Evolutionary conservation across 1,140 invertebrate genomes (phyloP).

Genomic region (Berghia stephanieae): DNA sequence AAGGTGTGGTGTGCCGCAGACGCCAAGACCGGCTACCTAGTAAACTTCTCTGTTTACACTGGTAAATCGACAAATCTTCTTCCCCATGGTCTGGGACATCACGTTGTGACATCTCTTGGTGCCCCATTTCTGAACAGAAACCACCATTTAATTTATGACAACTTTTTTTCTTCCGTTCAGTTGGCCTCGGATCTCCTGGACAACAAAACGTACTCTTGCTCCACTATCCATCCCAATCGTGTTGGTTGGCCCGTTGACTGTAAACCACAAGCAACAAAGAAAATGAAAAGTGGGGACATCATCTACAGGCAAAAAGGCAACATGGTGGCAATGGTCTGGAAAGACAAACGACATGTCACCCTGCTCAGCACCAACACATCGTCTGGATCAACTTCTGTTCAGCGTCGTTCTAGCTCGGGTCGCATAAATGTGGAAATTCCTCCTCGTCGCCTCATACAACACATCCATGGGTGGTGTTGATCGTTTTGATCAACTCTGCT

Average conservation of each 20-base stretch:
- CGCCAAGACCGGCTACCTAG: neutral
- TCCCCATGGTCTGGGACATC: neutral
- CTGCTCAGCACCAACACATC: neutral
- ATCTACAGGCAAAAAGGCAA: neutral
- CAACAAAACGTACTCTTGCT: neutral
- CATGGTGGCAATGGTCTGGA: neutral
- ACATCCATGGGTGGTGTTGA: constrained; percentile 24
- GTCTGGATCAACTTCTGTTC: neutral
- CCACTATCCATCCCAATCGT: neutral
- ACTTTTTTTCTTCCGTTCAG: neutral
- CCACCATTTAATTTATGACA: neutral
- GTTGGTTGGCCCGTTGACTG: neutral
- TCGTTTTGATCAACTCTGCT: constrained; percentile 1
- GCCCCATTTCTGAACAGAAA: neutral
- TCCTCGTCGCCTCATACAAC: constrained; percentile 13
- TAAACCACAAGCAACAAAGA: neutral
- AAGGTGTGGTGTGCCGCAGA: constrained; percentile 22
- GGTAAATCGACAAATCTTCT: neutral
- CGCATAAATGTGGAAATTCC: neutral
- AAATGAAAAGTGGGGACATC: neutral
- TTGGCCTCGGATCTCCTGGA: neutral
- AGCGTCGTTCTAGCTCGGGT: neutral
- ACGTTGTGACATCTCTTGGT: neutral
- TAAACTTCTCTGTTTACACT: too few species aligned
- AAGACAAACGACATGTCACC: neutral